Base-by-base conservation (phyloP, 1,140 invertebrate genomes). In the Drosophila bocki region DNA sequence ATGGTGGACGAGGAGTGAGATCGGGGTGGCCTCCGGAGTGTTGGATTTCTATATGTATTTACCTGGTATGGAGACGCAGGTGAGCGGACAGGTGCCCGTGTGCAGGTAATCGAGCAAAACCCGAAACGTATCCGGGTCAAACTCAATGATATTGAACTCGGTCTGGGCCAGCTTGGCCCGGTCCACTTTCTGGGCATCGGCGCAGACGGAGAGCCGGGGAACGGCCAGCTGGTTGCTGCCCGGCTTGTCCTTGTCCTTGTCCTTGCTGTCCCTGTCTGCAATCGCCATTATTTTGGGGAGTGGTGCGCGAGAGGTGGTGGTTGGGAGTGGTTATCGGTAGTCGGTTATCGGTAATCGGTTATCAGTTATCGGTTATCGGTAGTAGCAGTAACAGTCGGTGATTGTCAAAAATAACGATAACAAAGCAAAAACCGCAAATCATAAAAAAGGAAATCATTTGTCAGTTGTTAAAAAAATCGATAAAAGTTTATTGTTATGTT, bases 71-170 rank as follows among this genome's bases (percentile, higher is more conserved):
- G 97, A 97, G 74, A 96, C 96, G 93, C 97, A 99, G 1, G 97
- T 98, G 9, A 98, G 93, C 0, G 97, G 96, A 93, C 97, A 98
- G 26, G 97, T 97, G 42, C 98, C 98, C 3, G 97, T 98, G 92
- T 98, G 98, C 41, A 99, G 93, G 93, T 99, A 99, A 93, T 98
- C 97, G 84, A 99, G 93, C 5, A 98, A 93, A 70, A 98, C 96
- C 51, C 97, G 95, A 93, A 99, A 98, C 1, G 97, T 99, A 56
- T 98, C 97, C 3, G 97, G 96, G 94, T 98, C 98, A 93, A 99
- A 99, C 93, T 99, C 98, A 81, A 98, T 98, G 82, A 98, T 98
- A 60, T 96, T 97, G 93, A 99, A 99, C 96, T 99, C 98, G 70
- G 97, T 97, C 94, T 98, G 97, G 19, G 97, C 97, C 26, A 98